These are phyloP conservation scores for Spodoptera litura DNA, from an alignment of 1,140 invertebrate species.

Conservation along the genomic window DNA sequence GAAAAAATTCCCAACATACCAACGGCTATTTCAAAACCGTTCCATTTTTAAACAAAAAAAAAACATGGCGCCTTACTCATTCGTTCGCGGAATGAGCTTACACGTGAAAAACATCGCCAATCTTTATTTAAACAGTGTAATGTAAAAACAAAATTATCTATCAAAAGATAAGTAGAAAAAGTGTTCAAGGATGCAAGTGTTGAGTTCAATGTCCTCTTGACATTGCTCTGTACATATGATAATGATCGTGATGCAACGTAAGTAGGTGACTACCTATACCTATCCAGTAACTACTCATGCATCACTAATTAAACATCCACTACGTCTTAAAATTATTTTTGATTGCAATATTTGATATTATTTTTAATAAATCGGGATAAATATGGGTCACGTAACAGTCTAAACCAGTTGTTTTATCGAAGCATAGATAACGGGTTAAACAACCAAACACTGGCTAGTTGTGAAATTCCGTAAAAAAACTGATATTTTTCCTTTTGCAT, in stretches of 20 bases:
- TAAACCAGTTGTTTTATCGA: no score
- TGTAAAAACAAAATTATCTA: conserved; percentile 75
- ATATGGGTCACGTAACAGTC: background rate
- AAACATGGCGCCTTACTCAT: conserved; percentile 34
- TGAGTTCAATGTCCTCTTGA: conserved; percentile 77
- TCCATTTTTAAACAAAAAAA: conserved; percentile 20
- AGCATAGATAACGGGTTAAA: background rate
- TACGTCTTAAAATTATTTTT: conserved; percentile 5
- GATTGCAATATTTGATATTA: background rate
- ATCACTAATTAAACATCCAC: conserved; percentile 7
- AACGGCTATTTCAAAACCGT: conserved; percentile 7
- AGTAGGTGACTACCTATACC: conserved; percentile 43
- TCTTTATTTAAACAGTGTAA: conserved; percentile 43
- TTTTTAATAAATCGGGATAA: background rate
- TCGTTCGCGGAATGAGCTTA: conserved; percentile 10
- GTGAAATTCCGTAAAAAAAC: no score
- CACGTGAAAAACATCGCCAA: conserved; percentile 37
- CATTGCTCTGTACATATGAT: conserved; percentile 75
- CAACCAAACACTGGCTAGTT: no score
- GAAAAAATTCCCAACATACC: background rate
- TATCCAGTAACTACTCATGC: conserved; percentile 44
- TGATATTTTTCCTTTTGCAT: no score
- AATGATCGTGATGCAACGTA: conserved; percentile 72
- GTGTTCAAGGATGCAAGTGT: conserved; percentile 68
- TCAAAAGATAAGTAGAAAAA: conserved; percentile 64